A percentile compares a stretch with the other conserved stretches of the same genome.
Conservation (phyloP, 2,797 vertebrate genomes). For the Malurus splendens region DNA sequence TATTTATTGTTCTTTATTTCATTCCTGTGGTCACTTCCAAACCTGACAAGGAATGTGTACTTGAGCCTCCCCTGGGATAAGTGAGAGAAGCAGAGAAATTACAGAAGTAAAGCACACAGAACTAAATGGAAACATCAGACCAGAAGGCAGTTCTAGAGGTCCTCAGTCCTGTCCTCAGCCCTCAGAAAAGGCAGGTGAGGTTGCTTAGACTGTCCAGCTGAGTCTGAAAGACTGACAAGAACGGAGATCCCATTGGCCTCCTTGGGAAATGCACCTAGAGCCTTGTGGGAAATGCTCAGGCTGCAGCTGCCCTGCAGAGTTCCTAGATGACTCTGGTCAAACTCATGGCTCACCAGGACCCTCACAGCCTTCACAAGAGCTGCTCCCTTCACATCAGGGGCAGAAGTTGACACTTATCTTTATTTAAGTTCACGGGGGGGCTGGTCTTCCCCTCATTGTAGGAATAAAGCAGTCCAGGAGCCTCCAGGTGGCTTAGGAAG, state of each 20-base stretch:
- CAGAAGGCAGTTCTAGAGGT: background rate
- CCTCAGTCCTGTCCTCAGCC: background rate
- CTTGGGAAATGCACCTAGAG: background rate
- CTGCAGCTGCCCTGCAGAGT: background rate
- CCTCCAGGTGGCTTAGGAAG: background rate
- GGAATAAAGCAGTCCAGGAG: background rate
- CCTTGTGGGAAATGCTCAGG: background rate
- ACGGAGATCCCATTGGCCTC: background rate
- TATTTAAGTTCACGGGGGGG: background rate
- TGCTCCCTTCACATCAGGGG: background rate
- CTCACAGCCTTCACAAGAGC: background rate
- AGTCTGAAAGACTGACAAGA: rapidly evolving
- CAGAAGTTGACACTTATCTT: background rate
- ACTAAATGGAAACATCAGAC: background rate
- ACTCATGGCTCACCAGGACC: background rate
- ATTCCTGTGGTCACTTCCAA: background rate
- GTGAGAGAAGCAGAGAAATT: background rate
- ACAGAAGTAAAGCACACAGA: background rate
- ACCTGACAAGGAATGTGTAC: background rate
- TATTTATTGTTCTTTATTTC: background rate
- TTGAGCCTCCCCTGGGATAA: background rate
- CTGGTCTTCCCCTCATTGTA: background rate
- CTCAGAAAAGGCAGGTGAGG: background rate
- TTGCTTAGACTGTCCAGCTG: background rate
- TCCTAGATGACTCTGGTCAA: background rate